Evolutionary conservation across 2,113 vertebrate species (phyloP).

Genomic region (Phaetusa simplex): DNA sequence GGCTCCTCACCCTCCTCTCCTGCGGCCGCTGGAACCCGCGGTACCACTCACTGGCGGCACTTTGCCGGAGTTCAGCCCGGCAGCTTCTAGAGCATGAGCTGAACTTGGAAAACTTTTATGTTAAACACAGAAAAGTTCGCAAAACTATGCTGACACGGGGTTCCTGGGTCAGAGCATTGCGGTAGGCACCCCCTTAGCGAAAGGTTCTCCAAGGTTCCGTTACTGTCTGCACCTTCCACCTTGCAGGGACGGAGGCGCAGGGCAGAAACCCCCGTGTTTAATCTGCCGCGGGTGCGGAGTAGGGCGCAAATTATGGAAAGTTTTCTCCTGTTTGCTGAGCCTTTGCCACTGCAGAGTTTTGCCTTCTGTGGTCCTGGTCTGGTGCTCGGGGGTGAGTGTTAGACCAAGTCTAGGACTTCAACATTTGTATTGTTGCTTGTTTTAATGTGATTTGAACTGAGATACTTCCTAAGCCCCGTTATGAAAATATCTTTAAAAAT

Average conservation of each 20-base stretch:
- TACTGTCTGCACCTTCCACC: fast-evolving
- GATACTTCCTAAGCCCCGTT: neutral
- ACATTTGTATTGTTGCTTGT: neutral
- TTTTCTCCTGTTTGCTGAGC: neutral
- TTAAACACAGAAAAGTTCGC: fast-evolving
- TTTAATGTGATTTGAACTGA: neutral
- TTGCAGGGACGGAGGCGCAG: neutral
- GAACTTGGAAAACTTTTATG: neutral
- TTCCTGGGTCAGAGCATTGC: fast-evolving
- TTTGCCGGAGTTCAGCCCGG: fast-evolving
- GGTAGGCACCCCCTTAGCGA: fast-evolving
- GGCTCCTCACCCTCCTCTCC: neutral
- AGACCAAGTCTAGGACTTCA: neutral
- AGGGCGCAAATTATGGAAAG: neutral
- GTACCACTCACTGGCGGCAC: neutral
- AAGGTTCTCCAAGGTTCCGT: neutral
- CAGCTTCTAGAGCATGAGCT: neutral
- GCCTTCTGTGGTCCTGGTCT: neutral
- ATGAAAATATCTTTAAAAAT: neutral
- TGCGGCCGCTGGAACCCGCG: fast-evolving
- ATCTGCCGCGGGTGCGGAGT: neutral
- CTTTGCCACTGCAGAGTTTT: neutral
- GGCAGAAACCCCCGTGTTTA: fast-evolving
- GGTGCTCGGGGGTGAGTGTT: neutral
- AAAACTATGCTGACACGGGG: fast-evolving